A percentile compares a stretch with the other conserved stretches of the same genome.
phyloP scores from a whole-genome alignment of 2,113 vertebrate species.

The Saguinus imperator region DNA sequence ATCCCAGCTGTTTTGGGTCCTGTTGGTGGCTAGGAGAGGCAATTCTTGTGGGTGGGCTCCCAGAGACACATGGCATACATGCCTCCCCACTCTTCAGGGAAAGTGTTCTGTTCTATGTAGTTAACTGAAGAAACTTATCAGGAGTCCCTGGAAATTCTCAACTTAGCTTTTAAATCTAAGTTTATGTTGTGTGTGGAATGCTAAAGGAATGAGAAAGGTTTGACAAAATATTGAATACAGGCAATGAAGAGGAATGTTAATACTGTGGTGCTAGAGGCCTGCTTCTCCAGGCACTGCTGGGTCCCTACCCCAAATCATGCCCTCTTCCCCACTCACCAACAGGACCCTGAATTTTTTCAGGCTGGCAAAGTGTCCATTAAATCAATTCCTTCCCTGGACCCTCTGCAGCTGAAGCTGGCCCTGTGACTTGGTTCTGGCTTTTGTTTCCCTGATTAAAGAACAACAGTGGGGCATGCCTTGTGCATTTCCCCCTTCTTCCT shows the following conservation, averaged over 20 bases:
- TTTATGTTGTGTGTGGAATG: not conserved
- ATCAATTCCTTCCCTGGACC: not conserved
- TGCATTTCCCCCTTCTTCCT: not conserved
- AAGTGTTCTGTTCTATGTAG: not conserved
- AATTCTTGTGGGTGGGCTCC: not conserved
- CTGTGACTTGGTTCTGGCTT: not conserved
- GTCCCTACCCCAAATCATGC: not conserved
- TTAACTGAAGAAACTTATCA: not conserved
- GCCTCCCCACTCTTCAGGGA: not conserved
- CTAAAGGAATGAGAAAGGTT: not conserved
- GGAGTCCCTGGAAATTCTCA: not conserved
- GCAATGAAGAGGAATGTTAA: not conserved
- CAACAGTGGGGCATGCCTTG: not conserved
- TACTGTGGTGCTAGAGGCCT: accelerated
- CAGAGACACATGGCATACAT: not conserved
- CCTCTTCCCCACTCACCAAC: not conserved
- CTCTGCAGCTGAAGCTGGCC: not conserved
- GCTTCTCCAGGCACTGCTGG: not conserved
- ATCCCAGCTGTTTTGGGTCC: conserved; percentile 21
- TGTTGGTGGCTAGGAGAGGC: conserved; percentile 22
- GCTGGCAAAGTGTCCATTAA: not conserved
- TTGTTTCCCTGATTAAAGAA: not conserved
- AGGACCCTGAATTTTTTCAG: not conserved
- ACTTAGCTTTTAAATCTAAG: conserved; percentile 20
- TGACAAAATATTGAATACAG: not conserved